Base-by-base conservation (phyloP, 2,113 vertebrate genomes). In the Chionomys nivalis region DNA sequence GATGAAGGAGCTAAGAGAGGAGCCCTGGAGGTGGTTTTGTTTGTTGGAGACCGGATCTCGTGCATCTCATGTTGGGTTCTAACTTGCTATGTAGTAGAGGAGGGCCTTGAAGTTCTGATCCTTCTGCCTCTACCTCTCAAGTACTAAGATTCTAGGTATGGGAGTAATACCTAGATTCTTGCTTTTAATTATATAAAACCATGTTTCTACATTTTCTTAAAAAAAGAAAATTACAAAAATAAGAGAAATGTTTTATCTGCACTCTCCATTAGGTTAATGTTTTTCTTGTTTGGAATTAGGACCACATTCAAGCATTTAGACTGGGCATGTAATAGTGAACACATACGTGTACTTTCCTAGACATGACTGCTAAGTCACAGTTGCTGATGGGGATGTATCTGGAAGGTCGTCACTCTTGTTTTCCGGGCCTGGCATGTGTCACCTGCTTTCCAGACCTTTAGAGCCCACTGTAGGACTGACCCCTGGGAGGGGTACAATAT, bases 401-500 rank as follows among this genome's bases (percentile, higher is more conserved):
- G 49, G 73, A 16, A 39, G 70, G 12, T 23, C 11, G 28, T 65
- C 28, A 8, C 17, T 24, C 23, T 75, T 73, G 49, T 9, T 55
- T 49, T 21, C 10, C 16, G 39, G 7, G 19, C n/a, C 81, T 14
- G 7, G 4, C 63, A 10, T 24, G 16, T 17, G n/a, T 58, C 19
- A 0, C 12, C 23, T 17, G 21, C n/a, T 17, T 58, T 47, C 33
- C 44, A 49, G 5, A 44, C 19, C 33, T 3, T 1, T 17, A n/a
- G 28, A 33, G 17, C 21, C 44, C 3, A 13, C 26, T 12, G 33
- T 33, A 0, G 17, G 61, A 9, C 31, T 14, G 5, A 26, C 23
- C 55, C 65, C 1, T 0, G 1, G 47, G 44, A 1, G 0, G 0
- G 0, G 42, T 1, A 13, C 1, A 5, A 14, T 42, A 17, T 88